phyloP scores from a whole-genome alignment of 1,140 invertebrate species.

The Lasaia peninsularis region DNA sequence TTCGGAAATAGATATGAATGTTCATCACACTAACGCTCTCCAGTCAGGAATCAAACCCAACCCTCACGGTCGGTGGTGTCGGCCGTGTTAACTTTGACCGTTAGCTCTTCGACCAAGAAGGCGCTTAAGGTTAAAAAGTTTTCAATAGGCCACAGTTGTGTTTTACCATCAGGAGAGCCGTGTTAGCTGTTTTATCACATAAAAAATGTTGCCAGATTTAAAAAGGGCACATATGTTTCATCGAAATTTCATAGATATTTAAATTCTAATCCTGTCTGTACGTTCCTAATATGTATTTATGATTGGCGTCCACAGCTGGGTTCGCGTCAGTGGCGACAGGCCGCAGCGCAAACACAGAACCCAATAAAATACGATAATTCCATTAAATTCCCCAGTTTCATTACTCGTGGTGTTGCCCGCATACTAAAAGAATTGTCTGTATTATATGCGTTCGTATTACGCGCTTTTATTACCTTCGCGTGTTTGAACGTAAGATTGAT shows the following conservation, averaged over 20 bases:
- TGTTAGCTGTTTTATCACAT: too few species aligned
- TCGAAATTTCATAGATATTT: constrained; percentile 21
- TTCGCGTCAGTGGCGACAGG: neutral
- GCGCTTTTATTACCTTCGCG: neutral
- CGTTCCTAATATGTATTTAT: neutral
- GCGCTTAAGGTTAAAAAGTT: neutral
- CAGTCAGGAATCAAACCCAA: too few species aligned
- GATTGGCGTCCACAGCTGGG: constrained; percentile 10
- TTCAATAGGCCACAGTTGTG: too few species aligned
- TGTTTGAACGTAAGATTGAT: too few species aligned
- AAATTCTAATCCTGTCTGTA: constrained; percentile 18
- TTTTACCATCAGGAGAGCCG: too few species aligned
- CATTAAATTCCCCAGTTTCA: constrained; percentile 24
- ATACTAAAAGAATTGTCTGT: neutral
- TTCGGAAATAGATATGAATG: too few species aligned
- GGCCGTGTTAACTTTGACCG: too few species aligned
- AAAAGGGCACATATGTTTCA: neutral
- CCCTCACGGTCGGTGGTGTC: too few species aligned
- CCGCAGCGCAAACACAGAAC: constrained; percentile 26
- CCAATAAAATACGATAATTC: constrained; percentile 31
- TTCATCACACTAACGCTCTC: too few species aligned
- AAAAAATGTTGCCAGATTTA: neutral
- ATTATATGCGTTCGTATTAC: neutral
- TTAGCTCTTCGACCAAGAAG: too few species aligned
- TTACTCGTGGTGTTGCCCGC: constrained; percentile 3